Conservation (phyloP, 2,113 vertebrate species). For the Aptenodytes forsteri region DNA sequence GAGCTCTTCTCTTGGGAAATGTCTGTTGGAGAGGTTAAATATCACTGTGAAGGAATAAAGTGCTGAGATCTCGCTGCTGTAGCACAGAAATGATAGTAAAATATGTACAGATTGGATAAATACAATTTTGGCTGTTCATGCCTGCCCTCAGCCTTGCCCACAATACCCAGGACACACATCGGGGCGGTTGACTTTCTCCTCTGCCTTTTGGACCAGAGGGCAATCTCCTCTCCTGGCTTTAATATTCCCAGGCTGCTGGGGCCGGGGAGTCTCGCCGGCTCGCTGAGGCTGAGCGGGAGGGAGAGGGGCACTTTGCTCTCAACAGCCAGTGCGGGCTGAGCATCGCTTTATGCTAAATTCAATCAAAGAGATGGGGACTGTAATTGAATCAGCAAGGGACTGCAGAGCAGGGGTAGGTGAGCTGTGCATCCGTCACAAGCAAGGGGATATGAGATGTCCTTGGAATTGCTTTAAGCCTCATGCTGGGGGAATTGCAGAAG, state of each 20-base stretch:
- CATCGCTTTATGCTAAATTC: background rate
- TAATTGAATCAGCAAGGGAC: constrained; percentile 32
- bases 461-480: background rate
- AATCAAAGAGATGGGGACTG: constrained; percentile 17
- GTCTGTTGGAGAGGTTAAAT: background rate
- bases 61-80: background rate
- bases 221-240: background rate
- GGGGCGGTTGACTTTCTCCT: background rate
- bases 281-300: background rate
- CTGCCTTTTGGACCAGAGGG: background rate
- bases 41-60: background rate
- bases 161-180: background rate
- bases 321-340: background rate
- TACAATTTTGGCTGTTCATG: background rate
- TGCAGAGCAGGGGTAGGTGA: background rate
- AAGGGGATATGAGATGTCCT: background rate
- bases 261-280: background rate
- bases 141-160: background rate
- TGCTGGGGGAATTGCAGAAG: background rate
- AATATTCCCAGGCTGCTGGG: background rate
- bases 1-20: background rate
- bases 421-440: background rate
- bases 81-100: background rate
- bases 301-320: background rate
- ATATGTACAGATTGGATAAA: background rate